Conservation (phyloP, 2,888 invertebrate species). For the Cheilosia variabilis region DNA sequence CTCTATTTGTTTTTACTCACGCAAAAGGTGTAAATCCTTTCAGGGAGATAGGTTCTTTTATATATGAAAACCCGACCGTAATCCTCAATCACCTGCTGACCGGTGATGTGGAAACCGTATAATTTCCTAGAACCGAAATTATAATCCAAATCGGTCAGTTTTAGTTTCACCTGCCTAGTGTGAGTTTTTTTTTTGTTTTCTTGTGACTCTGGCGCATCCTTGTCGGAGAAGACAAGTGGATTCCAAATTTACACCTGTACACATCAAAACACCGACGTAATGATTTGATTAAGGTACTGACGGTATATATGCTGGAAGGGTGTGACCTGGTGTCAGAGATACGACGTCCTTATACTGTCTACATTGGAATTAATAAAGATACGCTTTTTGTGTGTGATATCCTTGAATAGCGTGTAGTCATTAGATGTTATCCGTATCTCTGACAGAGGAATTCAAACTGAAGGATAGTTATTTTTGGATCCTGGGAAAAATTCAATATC, state of each 20-base stretch:
- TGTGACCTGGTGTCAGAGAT: slow-evolving; percentile 22
- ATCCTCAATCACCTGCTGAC: slow-evolving; percentile 52
- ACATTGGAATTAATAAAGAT: slow-evolving; percentile 35
- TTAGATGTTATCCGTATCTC: slow-evolving; percentile 16
- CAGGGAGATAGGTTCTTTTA: neutral
- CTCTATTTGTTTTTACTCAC: slow-evolving; percentile 48
- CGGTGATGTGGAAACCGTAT: slow-evolving; percentile 53
- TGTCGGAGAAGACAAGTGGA: slow-evolving; percentile 49
- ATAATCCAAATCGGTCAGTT: slow-evolving; percentile 59
- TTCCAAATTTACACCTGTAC: slow-evolving; percentile 69
- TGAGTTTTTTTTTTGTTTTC: neutral
- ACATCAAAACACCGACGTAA: slow-evolving; percentile 50
- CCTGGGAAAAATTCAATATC: neutral
- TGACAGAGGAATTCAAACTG: neutral
- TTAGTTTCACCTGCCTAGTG: slow-evolving; percentile 9
- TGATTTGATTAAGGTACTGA: slow-evolving; percentile 62
- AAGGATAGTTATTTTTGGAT: slow-evolving; percentile 6
- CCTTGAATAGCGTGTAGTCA: slow-evolving; percentile 19
- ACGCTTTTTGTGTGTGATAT: slow-evolving; percentile 9
- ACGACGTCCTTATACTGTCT: slow-evolving; percentile 24
- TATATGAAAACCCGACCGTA: neutral
- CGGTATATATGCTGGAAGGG: neutral
- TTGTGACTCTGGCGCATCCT: slow-evolving; percentile 22
- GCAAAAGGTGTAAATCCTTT: slow-evolving; percentile 52
- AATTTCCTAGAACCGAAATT: slow-evolving; percentile 66